Evolutionary conservation across 2,888 invertebrate genomes (phyloP), one percentile per base, ranked within the genome.

Genomic region (Andricus curvator): DNA sequence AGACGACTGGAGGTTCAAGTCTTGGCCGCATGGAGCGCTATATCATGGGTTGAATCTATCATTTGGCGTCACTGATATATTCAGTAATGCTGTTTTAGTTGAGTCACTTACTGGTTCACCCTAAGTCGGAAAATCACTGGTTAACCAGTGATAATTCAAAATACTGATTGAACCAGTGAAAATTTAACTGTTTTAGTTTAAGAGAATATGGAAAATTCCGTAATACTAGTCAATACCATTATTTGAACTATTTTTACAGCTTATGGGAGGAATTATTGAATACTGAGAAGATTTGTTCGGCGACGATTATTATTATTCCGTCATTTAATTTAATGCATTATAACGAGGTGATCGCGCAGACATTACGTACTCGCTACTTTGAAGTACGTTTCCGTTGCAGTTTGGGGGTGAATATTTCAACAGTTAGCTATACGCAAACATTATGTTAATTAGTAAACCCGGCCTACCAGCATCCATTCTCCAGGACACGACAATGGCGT

Each of bases 401-500:
- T 56, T 22, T n/a, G 81, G 77, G 77, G 85, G 82, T 83, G 84
- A 85, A 85, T 84, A 84, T 85, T 85, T 84, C 82, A 84, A 80
- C 83, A 83, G 84, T 85, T 83, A 85, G 85, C 83, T 79, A 44
- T 44, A 83, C 81, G 84, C 84, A 83, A 84, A 85, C 86, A 86
- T 86, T 87, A 88, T 87, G 86, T 85, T 88, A 88, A 88, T 88
- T 85, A 85, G 86, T 84, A 82, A 83, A 84, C 84, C 82, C 78
- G 80, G 80, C 80, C 83, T 85, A 84, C 84, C 84, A 83, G 81
- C 85, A 81, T 83, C 82, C 84, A 83, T 81, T 80, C 80, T 80
- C 81, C 65, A 76, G 83, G 84, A 88, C 88, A 88, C 86, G 88
- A 83, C 84, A 88, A 88, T 88, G 88, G 88, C 88, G 88, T 88